Conservation (phyloP, 1,140 invertebrate genomes). For the Drosophila malerkotliana region DNA sequence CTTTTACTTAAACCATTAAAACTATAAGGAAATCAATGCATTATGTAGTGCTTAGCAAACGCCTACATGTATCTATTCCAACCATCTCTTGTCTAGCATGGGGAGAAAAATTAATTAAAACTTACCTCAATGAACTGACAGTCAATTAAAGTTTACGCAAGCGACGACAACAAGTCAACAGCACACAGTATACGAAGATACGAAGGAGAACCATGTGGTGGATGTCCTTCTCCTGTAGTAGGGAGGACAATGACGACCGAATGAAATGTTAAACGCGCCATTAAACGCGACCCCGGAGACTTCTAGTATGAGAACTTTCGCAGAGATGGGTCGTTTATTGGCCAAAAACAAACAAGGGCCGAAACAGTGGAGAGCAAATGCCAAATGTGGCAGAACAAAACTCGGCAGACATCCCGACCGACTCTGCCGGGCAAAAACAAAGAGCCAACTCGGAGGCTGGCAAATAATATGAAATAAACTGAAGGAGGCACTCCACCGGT, state of each 20-base stretch:
- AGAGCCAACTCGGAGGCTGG: slow-evolving; percentile 41
- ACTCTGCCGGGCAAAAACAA: slow-evolving; percentile 38
- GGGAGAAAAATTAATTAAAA: slow-evolving; percentile 74
- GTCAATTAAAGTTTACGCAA: slow-evolving; percentile 76
- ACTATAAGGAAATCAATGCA: neutral
- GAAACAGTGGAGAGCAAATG: slow-evolving; percentile 54
- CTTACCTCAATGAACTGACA: slow-evolving; percentile 77
- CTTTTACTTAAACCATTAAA: neutral
- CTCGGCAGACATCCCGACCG: slow-evolving; percentile 14
- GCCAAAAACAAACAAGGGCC: slow-evolving; percentile 74
- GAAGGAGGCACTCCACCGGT: slow-evolving; percentile 13
- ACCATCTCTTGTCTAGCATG: slow-evolving; percentile 9
- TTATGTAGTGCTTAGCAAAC: neutral
- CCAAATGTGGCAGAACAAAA: slow-evolving; percentile 62
- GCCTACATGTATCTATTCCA: neutral
- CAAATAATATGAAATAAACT: slow-evolving; percentile 67
- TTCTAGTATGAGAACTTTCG: neutral
- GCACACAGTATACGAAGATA: slow-evolving; percentile 3
- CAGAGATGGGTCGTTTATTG: slow-evolving; percentile 60
- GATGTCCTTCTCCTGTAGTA: neutral
- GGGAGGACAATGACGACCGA: slow-evolving; percentile 31
- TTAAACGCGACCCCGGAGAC: slow-evolving; percentile 52
- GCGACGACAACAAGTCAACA: slow-evolving; percentile 43
- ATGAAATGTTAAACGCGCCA: slow-evolving; percentile 71
- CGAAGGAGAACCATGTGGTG: neutral